These are phyloP conservation scores for Anoplius nigerrimus DNA, from an alignment of 2,888 invertebrate species.

Conservation along the genomic window DNA sequence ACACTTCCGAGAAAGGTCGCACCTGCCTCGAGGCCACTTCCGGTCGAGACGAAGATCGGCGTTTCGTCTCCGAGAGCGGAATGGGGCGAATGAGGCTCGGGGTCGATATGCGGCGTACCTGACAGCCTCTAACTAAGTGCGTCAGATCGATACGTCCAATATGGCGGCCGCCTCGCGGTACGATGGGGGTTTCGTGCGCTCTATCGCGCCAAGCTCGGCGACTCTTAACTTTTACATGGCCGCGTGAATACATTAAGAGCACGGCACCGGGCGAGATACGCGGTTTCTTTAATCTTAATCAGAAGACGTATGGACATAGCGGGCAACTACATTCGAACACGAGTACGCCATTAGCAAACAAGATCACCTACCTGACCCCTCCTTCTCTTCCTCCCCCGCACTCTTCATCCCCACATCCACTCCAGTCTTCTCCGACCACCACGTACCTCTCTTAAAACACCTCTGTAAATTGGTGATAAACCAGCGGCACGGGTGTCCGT, in stretches of 20 bases:
- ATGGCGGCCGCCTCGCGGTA: constrained; percentile 30
- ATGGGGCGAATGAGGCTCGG: background rate
- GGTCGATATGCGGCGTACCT: background rate
- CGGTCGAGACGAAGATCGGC: too few relatives aligned
- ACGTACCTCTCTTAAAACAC: constrained; percentile 52
- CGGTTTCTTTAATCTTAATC: constrained; percentile 73
- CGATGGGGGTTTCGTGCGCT: constrained; percentile 47
- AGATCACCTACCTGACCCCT: constrained; percentile 68
- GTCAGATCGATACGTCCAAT: constrained; percentile 57
- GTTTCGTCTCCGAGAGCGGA: background rate
- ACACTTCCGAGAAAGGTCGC: too few relatives aligned
- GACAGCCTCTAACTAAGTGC: constrained; percentile 38
- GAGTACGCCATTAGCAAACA: constrained; percentile 74
- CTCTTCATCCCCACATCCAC: constrained; percentile 23
- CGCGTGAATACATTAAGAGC: constrained; percentile 62
- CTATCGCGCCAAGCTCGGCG: constrained; percentile 52
- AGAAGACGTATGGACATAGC: constrained; percentile 71
- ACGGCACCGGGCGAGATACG: constrained; percentile 61
- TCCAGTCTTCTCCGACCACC: constrained; percentile 11
- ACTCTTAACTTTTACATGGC: constrained; percentile 62
- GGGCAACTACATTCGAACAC: constrained; percentile 71
- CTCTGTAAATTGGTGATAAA: constrained; percentile 68
- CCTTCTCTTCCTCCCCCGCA: constrained; percentile 36
- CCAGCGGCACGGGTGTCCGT: constrained; percentile 45
- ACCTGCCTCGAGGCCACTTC: too few relatives aligned